A percentile compares a stretch with the other conserved stretches of the same genome.
Conservation (phyloP, 2,113 vertebrate species). For the Bostrychus sinensis region DNA sequence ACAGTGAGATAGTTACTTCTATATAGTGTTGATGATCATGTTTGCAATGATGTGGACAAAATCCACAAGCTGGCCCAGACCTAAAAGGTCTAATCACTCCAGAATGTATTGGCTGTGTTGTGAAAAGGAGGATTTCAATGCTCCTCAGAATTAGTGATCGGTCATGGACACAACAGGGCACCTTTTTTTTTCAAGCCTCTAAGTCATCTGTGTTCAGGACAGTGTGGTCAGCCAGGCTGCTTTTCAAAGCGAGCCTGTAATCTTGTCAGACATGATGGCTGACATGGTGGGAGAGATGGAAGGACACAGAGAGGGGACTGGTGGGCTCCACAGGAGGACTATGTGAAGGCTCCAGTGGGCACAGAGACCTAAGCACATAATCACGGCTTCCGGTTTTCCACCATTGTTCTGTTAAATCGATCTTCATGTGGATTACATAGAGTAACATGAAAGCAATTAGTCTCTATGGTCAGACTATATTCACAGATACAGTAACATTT, state of each 20-base stretch:
- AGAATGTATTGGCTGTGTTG: conserved; percentile 77
- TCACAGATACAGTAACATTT: background rate
- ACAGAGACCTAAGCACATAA: conserved; percentile 34
- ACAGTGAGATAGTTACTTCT: no score
- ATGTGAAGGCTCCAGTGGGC: conserved; percentile 34
- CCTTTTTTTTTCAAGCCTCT: conserved; percentile 51
- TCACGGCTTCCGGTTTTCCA: conserved; percentile 21
- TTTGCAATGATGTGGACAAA: conserved; percentile 32
- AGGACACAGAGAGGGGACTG: conserved; percentile 38
- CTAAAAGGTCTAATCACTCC: conserved; percentile 77
- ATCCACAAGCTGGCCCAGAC: conserved; percentile 67
- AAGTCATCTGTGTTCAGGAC: conserved; percentile 69
- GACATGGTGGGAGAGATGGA: conserved; percentile 47
- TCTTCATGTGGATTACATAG: conserved; percentile 6
- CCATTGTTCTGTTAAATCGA: conserved; percentile 10
- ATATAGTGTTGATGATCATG: no score
- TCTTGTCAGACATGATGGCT: conserved; percentile 77
- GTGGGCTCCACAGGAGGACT: conserved; percentile 28
- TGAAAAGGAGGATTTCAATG: conserved; percentile 56
- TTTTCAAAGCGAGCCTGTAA: conserved; percentile 75
- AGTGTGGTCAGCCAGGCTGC: conserved; percentile 47
- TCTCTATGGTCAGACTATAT: background rate
- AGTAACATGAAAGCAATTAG: conserved; percentile 6
- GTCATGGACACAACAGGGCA: conserved; percentile 71
- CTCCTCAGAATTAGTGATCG: conserved; percentile 62